Conservation (phyloP, 92 coral and sea anemone genomes). For the Phenganax subtilis region DNA sequence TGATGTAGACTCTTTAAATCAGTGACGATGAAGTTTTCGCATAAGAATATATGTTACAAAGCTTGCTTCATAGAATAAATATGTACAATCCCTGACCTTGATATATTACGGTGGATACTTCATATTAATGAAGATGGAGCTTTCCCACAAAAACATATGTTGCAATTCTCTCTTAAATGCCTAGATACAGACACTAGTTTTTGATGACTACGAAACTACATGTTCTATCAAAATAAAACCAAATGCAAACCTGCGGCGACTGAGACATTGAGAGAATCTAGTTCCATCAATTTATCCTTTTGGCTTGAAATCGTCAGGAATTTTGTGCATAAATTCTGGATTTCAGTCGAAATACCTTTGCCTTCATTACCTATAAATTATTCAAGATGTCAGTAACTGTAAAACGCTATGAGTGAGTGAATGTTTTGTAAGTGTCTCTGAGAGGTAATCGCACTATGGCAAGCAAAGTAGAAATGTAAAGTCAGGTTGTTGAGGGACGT, state of each 20-base stretch:
- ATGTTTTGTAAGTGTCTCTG: neutral
- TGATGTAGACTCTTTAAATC: neutral
- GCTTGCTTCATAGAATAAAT: too few species aligned
- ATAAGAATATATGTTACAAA: too few species aligned
- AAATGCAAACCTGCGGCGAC: constrained; percentile 61
- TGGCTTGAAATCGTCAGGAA: constrained; percentile 54
- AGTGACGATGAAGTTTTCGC: neutral
- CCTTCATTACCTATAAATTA: constrained; percentile 62
- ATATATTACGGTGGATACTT: too few species aligned
- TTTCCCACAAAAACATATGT: neutral
- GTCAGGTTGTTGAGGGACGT: too few species aligned
- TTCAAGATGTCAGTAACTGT: neutral
- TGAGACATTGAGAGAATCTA: constrained; percentile 69
- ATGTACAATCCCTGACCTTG: too few species aligned
- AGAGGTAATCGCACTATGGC: neutral
- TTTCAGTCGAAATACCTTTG: constrained; percentile 46
- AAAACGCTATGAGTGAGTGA: neutral
- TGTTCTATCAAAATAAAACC: neutral
- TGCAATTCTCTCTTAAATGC: neutral
- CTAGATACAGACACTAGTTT: neutral
- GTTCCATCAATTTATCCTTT: constrained; percentile 35
- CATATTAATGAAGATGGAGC: neutral
- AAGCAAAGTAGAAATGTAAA: too few species aligned
- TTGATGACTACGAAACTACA: too few species aligned
- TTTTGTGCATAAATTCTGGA: constrained; percentile 55